These are phyloP conservation scores for Drosophila obscura DNA, from an alignment of 1,140 invertebrate species.

Conservation along the genomic window DNA sequence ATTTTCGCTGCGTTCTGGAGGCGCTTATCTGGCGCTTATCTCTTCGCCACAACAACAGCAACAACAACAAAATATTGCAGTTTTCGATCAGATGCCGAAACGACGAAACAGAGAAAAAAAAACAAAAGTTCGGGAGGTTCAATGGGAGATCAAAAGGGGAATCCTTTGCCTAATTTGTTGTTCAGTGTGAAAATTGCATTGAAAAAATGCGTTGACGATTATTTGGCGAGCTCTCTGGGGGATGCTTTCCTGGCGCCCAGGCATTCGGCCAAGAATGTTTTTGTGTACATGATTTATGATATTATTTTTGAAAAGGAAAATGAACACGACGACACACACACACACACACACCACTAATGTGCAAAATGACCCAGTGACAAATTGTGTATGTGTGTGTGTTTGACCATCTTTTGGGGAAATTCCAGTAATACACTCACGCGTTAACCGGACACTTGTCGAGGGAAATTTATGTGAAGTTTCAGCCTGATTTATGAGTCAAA, in stretches of 20 bases:
- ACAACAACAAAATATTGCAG: too few relatives aligned
- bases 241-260: slow-evolving; percentile 60
- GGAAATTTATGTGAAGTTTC: slow-evolving; percentile 51
- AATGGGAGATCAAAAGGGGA: too few relatives aligned
- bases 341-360: slow-evolving; percentile 53
- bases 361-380: slow-evolving; percentile 70
- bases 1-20: too few relatives aligned
- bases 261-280: slow-evolving; percentile 42
- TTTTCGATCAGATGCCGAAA: too few relatives aligned
- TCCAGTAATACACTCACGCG: slow-evolving; percentile 35
- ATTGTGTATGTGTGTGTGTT: slow-evolving; percentile 26
- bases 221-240: background rate
- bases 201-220: background rate
- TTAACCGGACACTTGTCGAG: slow-evolving; percentile 67
- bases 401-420: slow-evolving; percentile 54
- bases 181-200: background rate
- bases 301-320: slow-evolving; percentile 48
- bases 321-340: background rate
- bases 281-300: slow-evolving; percentile 69
- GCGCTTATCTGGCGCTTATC: too few relatives aligned
- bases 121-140: too few relatives aligned
- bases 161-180: too few relatives aligned
- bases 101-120: too few relatives aligned
- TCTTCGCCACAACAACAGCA: too few relatives aligned
- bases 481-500: slow-evolving; percentile 52